Percentiles rank a stretch among this genome's conserved stretches.
Conservation (phyloP, 2,888 invertebrate genomes). For the Drosophila histrio region DNA sequence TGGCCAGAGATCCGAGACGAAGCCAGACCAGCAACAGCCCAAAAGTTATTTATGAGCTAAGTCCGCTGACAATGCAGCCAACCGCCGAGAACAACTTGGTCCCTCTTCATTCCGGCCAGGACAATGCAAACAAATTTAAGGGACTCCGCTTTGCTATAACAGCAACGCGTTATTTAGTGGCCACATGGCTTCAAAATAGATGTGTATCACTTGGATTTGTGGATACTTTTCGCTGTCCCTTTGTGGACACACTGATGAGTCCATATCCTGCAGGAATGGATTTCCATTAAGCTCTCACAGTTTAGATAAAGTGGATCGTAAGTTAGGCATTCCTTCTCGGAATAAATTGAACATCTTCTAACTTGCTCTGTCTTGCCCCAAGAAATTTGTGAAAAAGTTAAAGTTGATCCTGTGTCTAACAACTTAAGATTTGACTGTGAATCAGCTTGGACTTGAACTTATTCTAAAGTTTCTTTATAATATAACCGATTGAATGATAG, state of each 20-base stretch:
- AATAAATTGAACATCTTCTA: not conserved
- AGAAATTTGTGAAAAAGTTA: too few relatives aligned
- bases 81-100: not conserved
- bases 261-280: not conserved
- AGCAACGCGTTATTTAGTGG: conserved; percentile 8
- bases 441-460: not conserved
- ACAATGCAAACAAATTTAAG: conserved; percentile 15
- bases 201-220: conserved; percentile 14
- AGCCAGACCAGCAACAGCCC: conserved; percentile 13
- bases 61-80: conserved; percentile 24
- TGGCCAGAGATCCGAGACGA: conserved; percentile 27
- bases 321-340: not conserved
- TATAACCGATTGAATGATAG: too few relatives aligned
- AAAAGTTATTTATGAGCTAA: conserved; percentile 45
- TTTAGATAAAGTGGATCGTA: not conserved
- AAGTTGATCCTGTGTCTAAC: not conserved
- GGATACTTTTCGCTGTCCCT: not conserved
- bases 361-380: not conserved
- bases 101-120: not conserved
- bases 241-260: conserved; percentile 6
- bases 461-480: not conserved
- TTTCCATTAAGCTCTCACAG: not conserved
- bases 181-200: conserved; percentile 7
- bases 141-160: not conserved
- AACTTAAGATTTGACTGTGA: not conserved